phyloP scores from a whole-genome alignment of 2,113 vertebrate species.

The Indri indri region DNA sequence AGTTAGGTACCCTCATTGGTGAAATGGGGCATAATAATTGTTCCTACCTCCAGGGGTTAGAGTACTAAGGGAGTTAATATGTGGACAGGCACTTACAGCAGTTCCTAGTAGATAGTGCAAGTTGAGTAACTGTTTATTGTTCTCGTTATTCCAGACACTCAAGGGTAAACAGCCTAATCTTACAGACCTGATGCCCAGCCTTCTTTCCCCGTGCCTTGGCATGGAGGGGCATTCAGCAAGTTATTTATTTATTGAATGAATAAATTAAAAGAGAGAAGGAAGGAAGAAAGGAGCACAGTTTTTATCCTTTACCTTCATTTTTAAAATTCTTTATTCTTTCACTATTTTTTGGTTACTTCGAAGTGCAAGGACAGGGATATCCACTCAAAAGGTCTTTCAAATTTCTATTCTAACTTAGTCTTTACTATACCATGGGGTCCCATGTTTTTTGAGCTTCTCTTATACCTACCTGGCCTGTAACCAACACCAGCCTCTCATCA shows the following conservation, averaged over 20 bases:
- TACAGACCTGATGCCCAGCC: background rate
- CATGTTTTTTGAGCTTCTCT: background rate
- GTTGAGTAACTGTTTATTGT: background rate
- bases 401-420: background rate
- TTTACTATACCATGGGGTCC: background rate
- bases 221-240: background rate
- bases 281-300: background rate
- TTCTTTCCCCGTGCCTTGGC: background rate
- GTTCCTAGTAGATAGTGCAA: background rate
- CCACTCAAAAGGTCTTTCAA: background rate
- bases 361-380: background rate
- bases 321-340: constrained; percentile 6
- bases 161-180: background rate
- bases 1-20: background rate
- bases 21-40: background rate
- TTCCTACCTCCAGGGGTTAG: background rate
- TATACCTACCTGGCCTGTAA: background rate
- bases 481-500: background rate
- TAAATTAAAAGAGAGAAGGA: background rate
- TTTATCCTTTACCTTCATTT: constrained; percentile 15
- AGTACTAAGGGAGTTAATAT: background rate
- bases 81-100: background rate
- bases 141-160: background rate
- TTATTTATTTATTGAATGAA: background rate
- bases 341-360: constrained; percentile 35